Evolutionary conservation across 2,113 vertebrate genomes (phyloP).

Genomic region (Chaenogobius annularis): DNA sequence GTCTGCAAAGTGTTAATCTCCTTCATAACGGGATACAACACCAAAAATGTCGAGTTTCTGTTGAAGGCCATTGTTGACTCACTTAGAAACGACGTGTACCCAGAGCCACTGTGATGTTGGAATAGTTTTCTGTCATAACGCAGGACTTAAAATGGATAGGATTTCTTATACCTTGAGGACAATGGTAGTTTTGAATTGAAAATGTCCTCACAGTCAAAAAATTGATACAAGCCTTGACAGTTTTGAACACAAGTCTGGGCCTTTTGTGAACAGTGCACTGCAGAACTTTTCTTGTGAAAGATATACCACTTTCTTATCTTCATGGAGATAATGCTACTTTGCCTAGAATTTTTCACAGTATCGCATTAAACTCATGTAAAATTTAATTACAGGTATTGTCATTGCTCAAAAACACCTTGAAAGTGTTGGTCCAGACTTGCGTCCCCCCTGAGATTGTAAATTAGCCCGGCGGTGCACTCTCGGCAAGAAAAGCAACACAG

Average conservation of each 20-base stretch:
- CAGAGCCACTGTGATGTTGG: not conserved
- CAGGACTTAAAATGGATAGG: not conserved
- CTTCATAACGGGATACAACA: not conserved
- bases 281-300: too few relatives aligned
- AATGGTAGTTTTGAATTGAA: not conserved
- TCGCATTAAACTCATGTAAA: too few relatives aligned
- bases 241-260: not conserved
- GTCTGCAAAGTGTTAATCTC: not conserved
- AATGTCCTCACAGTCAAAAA: not conserved
- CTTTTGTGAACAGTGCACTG: too few relatives aligned
- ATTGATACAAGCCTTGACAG: not conserved
- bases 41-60: not conserved
- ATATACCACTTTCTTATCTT: too few relatives aligned
- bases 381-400: too few relatives aligned
- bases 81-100: not conserved
- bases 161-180: not conserved
- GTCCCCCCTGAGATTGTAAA: too few relatives aligned
- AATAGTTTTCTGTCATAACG: not conserved
- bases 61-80: not conserved
- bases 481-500: not conserved
- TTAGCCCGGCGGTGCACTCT: too few relatives aligned
- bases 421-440: too few relatives aligned
- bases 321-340: not conserved
- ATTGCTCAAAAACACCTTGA: too few relatives aligned
- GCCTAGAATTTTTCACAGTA: too few relatives aligned